Base-by-base conservation (phyloP, 2,888 invertebrate genomes). In the Apeira syringaria region DNA sequence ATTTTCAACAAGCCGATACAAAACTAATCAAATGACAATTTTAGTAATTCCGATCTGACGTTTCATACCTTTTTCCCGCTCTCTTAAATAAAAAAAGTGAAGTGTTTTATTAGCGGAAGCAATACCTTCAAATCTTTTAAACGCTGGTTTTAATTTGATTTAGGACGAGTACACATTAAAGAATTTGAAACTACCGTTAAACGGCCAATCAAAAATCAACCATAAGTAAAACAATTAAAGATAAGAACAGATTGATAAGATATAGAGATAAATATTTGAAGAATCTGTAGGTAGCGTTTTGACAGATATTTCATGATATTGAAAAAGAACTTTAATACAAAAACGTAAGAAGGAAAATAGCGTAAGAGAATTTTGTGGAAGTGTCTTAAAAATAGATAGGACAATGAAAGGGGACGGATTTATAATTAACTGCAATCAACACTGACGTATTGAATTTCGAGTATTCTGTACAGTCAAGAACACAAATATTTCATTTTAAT, bases 391-490 rank as follows among this genome's bases (percentile, higher is more conserved):
- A 84, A 85, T 85, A 87, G 80, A 70, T 58, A 50, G 61, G 73
- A 84, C 87, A 83, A 87, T 84, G 71, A 75, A 77, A 82, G 84
- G 84, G 85, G 84, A 84, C 80, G 82, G 70, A 80, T 86, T 84
- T 88, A 89, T 88, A 89, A 89, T 89, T 88, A 88, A 88, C 88
- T 88, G 88, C 86, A 87, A 89, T 89, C 88, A 88, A 87, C 86
- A 82, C 87, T 85, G 83, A 82, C 83, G 82, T 83, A 89, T 88
- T 84, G 86, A 84, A 88, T 88, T 88, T 87, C 88, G 67, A 71
- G 77, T 71, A 82, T 81, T 74, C 55, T 50, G 80, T 76, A 85
- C 80, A 72, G 57, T 77, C 58, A 55, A 29, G 54, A 22, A 41
- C 54, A 63, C 46, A 76, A 65, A 15, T 15, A 20, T 39, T 22